Conservation (phyloP, 2,113 vertebrate genomes). For the Myanophis thanlyinensis region DNA sequence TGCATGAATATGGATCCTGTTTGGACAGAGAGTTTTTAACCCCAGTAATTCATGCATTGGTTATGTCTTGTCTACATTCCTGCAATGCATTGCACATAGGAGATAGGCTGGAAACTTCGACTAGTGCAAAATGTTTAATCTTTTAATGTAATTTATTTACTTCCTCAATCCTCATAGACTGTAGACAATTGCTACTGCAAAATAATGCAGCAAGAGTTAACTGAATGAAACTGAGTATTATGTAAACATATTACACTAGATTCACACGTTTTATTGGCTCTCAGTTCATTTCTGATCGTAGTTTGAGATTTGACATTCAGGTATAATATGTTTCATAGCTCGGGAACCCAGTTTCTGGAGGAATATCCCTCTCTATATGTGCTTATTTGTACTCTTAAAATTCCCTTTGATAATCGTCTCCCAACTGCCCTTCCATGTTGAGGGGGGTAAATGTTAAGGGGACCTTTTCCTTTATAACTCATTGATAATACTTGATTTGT, state of each 20-base stretch:
- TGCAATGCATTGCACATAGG: not conserved
- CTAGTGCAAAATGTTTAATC: not conserved
- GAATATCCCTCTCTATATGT: not conserved
- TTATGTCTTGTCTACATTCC: not conserved
- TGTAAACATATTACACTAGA: not conserved
- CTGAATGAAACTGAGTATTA: not conserved
- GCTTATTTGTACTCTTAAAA: not conserved
- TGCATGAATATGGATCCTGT: not conserved
- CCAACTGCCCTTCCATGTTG: not conserved
- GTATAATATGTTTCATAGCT: not conserved
- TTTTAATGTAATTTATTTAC: not conserved
- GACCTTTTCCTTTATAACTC: not conserved
- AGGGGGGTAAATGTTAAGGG: not conserved
- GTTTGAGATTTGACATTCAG: not conserved
- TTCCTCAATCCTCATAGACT: not conserved
- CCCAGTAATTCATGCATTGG: not conserved
- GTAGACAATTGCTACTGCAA: not conserved
- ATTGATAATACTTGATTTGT: not conserved
- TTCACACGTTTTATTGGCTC: not conserved
- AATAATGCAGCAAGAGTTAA: not conserved
- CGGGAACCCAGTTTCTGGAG: not conserved
- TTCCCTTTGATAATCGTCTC: not conserved
- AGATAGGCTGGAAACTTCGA: not conserved
- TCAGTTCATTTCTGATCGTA: not conserved
- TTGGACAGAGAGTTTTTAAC: not conserved